Base-by-base conservation (phyloP, 1,140 invertebrate species). In the Drosophila chauvacae region DNA sequence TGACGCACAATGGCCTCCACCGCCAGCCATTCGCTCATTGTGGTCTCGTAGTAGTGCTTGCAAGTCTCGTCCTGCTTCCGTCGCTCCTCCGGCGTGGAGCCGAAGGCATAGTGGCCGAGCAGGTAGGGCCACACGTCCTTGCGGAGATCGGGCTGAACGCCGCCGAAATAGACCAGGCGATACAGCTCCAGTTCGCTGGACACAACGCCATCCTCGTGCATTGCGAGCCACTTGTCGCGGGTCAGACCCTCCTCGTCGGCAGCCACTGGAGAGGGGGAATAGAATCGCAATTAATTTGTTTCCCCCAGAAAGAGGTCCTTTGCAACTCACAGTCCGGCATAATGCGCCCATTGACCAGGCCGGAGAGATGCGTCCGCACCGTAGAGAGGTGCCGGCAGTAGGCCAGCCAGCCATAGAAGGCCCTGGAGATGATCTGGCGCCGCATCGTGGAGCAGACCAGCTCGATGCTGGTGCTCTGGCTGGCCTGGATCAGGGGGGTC, bases 361-460 rank as follows among this genome's bases (percentile, higher is more conserved):
- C 97, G 41, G 97, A 96, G 33, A 99, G 94, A 93, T 99, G 98
- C 0, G 96, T 98, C 47, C 98, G 93, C 1, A 99, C 97, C 2
- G 97, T 99, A 58, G 96, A 96, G 77, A 99, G 93, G 91, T 99
- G 98, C n/a, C 98, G 94, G 92, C 97, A 98, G 91, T 99, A 98
- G 13, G 98, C 97, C 44, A 99, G 93, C 98, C 97, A 99, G 48
- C 98, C 98, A 92, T 99, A 98, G 93, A 99, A 99, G 35, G 98
- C 98, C 73, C 98, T 94, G 0, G 97, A 98, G 65, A 99, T 97
- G 61, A 99, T 98, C 93, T 99, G 98, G 47, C 96, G 95, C 71
- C 96, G 96, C 98, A 99, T 99, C 0, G 97, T 98, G 90, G 96
- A 96, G 94, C 98, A 99, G 18, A 99, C 95, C 45, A 96, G 93